A percentile compares a stretch with the other conserved stretches of the same genome.
Evolutionary conservation across 1,140 invertebrate species (phyloP).

Genomic region (Riptortus pedestris): DNA sequence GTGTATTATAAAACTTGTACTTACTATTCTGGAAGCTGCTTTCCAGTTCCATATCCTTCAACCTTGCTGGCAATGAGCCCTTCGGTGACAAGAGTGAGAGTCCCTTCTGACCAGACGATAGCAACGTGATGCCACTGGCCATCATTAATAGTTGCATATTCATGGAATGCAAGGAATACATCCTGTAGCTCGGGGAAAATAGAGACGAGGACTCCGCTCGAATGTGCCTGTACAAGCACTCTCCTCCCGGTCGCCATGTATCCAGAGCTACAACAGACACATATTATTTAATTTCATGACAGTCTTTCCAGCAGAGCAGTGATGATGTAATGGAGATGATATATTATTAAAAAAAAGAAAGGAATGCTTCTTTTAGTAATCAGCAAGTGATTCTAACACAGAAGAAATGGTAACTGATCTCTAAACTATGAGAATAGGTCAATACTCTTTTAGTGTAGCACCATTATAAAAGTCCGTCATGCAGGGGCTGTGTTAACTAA

Average conservation of each 20-base stretch:
- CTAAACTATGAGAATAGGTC: background rate
- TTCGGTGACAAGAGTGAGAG: conserved; percentile 80
- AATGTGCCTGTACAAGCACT: conserved; percentile 77
- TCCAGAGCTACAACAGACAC: conserved; percentile 50
- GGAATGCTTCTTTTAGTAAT: too few relatives aligned
- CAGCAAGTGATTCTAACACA: too few relatives aligned
- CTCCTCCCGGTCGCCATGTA: conserved; percentile 68
- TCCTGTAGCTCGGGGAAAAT: conserved; percentile 79
- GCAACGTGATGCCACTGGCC: conserved; percentile 95
- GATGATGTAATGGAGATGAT: too few relatives aligned
- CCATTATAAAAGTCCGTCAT: too few relatives aligned
- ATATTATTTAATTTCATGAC: too few relatives aligned
- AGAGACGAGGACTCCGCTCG: conserved; percentile 78
- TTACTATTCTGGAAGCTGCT: conserved; percentile 67
- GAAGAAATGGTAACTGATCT: background rate
- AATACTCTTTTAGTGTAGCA: too few relatives aligned
- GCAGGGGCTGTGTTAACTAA: too few relatives aligned
- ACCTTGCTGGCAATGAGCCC: conserved; percentile 82
- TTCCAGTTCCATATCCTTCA: conserved; percentile 70
- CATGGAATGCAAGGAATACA: conserved; percentile 79
- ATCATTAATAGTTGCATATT: conserved; percentile 88
- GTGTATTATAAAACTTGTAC: too few relatives aligned
- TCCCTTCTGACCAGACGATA: conserved; percentile 75
- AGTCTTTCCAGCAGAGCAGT: too few relatives aligned
- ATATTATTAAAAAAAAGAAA: too few relatives aligned